Percentiles rank a stretch among this genome's conserved stretches.
These are phyloP conservation scores for Notothenia rossii DNA, from an alignment of 2,113 vertebrate genomes.

Conservation along the genomic window DNA sequence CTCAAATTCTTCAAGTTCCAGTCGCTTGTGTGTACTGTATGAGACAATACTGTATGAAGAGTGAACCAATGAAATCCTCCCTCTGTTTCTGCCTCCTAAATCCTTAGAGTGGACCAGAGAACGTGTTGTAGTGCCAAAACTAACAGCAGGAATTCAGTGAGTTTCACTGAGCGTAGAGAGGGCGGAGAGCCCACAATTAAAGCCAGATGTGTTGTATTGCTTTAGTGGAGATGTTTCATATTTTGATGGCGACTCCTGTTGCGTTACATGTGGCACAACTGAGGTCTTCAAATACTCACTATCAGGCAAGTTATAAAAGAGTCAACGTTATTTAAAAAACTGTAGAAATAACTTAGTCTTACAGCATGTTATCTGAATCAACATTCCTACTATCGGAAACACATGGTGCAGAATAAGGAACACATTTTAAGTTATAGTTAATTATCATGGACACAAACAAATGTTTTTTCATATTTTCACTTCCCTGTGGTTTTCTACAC, in stretches of 20 bases:
- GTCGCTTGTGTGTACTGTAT: background rate
- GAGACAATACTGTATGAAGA: conserved; percentile 21
- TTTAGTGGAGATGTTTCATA: conserved; percentile 58
- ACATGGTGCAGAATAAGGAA: background rate
- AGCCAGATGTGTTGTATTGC: conserved; percentile 78
- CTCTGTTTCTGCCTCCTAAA: conserved; percentile 23
- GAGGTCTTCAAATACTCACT: conserved; percentile 4
- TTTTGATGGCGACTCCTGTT: conserved; percentile 33
- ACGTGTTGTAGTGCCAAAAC: conserved; percentile 62
- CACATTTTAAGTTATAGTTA: background rate
- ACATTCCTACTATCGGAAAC: background rate
- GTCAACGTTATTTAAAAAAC: background rate
- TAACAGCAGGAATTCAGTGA: conserved; percentile 65
- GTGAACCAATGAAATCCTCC: conserved; percentile 37
- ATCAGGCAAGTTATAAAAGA: background rate
- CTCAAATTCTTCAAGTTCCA: conserved; percentile 31
- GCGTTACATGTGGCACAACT: conserved; percentile 25
- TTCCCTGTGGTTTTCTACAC: background rate
- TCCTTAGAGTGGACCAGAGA: conserved; percentile 37
- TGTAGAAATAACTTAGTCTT: background rate
- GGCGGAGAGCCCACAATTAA: conserved; percentile 68
- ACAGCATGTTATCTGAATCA: background rate
- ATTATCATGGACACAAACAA: background rate
- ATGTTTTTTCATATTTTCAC: background rate
- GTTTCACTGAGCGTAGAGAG: conserved; percentile 37